Evolutionary conservation across 2,888 invertebrate genomes (phyloP).

Genomic region (Ophion ellenae): DNA sequence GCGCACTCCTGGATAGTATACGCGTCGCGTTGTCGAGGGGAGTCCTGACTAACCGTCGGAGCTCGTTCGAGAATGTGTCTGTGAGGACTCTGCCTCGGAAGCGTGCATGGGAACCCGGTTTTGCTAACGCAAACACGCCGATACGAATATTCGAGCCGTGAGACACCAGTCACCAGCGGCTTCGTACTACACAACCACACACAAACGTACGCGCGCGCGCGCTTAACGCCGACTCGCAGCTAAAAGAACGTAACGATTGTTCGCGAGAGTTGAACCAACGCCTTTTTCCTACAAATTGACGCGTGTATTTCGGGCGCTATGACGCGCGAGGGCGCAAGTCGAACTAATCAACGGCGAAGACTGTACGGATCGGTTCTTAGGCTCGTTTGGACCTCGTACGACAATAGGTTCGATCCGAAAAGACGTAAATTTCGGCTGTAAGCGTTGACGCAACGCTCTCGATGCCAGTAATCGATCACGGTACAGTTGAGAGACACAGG

Average conservation of each 20-base stretch:
- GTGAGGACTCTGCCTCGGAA: slow-evolving; percentile 40
- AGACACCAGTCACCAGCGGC: slow-evolving; percentile 40
- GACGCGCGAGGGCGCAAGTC: not conserved
- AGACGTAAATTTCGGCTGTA: not conserved
- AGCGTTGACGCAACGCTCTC: not conserved
- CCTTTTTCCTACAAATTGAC: slow-evolving; percentile 7
- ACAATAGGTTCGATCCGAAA: not conserved
- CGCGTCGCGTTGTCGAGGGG: slow-evolving; percentile 72
- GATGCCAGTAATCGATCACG: not conserved
- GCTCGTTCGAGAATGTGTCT: slow-evolving; percentile 58
- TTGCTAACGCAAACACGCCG: slow-evolving; percentile 28
- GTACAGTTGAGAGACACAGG: not conserved
- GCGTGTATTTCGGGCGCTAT: not conserved
- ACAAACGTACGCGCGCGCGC: not conserved
- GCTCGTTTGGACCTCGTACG: not conserved
- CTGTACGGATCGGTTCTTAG: not conserved
- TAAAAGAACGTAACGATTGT: slow-evolving; percentile 15
- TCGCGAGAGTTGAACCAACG: not conserved
- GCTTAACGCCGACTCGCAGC: slow-evolving; percentile 11
- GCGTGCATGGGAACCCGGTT: slow-evolving; percentile 44
- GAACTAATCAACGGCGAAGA: not conserved
- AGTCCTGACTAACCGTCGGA: slow-evolving; percentile 78
- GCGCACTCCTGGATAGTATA: slow-evolving; percentile 73
- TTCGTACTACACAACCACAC: slow-evolving; percentile 42
- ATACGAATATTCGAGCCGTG: slow-evolving; percentile 51